Conservation (phyloP, 2,797 vertebrate species). For the Semaprochilodus insignis region DNA sequence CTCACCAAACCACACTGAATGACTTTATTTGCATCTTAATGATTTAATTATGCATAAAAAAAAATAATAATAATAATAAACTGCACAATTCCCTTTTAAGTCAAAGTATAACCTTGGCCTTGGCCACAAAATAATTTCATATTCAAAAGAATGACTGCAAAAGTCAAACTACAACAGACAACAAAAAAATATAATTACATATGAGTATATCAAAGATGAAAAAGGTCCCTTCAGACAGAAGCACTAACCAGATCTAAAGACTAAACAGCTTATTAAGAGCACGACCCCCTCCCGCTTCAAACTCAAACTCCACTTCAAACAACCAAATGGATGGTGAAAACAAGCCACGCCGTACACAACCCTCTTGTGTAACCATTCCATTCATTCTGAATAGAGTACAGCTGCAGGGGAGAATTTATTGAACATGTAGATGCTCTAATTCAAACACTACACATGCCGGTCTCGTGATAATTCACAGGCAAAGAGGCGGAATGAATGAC, state of each 20-base stretch:
- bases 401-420: slow-evolving; percentile 46
- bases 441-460: slow-evolving; percentile 32
- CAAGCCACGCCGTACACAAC: slow-evolving; percentile 20
- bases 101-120: not conserved
- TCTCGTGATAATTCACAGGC: slow-evolving; percentile 47
- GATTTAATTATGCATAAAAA: no score
- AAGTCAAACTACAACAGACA: not conserved
- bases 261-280: slow-evolving; percentile 22
- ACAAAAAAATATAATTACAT: not conserved
- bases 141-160: not conserved
- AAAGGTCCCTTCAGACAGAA: not conserved
- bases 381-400: slow-evolving; percentile 49
- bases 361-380: slow-evolving; percentile 35
- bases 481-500: slow-evolving; percentile 48
- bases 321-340: slow-evolving; percentile 24
- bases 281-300: slow-evolving; percentile 19
- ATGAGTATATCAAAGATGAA: not conserved
- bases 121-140: not conserved
- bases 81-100: not conserved
- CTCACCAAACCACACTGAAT: no score
- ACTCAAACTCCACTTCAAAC: not conserved
- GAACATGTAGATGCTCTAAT: slow-evolving; percentile 48
- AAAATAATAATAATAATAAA: not conserved
- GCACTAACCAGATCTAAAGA: not conserved
- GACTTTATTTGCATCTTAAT: no score